Base-by-base conservation (phyloP, 2,797 vertebrate species). In the Scolopax rusticola region DNA sequence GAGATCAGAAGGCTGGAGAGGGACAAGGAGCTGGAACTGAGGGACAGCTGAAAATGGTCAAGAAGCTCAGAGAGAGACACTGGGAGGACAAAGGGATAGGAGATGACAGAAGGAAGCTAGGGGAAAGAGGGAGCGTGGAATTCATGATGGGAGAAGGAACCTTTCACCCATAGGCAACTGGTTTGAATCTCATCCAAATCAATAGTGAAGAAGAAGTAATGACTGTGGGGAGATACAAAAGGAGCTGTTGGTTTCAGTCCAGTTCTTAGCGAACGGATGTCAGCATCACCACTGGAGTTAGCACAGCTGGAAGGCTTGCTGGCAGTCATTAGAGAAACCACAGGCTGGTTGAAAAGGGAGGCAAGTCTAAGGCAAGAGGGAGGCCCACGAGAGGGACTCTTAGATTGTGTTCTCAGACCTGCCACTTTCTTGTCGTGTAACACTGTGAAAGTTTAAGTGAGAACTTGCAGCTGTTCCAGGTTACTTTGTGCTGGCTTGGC, bases 91-190 rank as follows among this genome's bases (percentile, higher is more conserved):
- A 90, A 91, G 9, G 36, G 53, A 5, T 45, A 53, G 64, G 73
- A 87, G 54, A 51, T 48, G 71, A 89, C 65, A 85, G 69, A 71
- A 71, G 73, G 48, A 71, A 85, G 60, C 73, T 41, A 75, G 33
- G 57, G 83, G 61, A 59, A 79, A 77, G 65, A 3, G 2, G 28
- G 36, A 94, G 6, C 2, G 0, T 92, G 78, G 92, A 92, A 93
- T 96, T 83, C 73, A 41, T 57, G 84, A 80, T 1, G 4, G 60
- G 36, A 80, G 53, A 57, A 71, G 61, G 61, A 89, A 95, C 94
- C 92, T 96, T 96, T 96, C 84, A 94, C 93, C 89, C 65, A 0
- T 2, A 97, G 95, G 96, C 95, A 96, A 93, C 82, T 92, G 28
- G 17, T 80, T 71, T 97, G 95, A 85, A 75, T 85, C 18, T 63